Conservation (phyloP, 2,797 vertebrate species). For the Diplodus puntazzo region DNA sequence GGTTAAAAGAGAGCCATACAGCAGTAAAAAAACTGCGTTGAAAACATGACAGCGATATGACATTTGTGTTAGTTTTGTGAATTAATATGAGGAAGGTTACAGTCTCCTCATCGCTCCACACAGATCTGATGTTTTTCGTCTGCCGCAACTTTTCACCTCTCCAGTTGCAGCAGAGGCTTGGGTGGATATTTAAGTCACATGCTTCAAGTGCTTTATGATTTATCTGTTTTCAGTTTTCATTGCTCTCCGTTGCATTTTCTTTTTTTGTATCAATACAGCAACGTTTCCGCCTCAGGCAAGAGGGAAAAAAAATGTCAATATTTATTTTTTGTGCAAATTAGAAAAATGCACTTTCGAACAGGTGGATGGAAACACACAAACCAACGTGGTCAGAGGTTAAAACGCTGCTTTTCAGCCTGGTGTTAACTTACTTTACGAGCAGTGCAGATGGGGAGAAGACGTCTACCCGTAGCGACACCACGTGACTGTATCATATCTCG, state of each 20-base stretch:
- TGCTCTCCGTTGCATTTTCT: background rate
- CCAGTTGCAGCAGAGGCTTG: background rate
- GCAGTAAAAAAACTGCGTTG: background rate
- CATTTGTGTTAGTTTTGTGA: background rate
- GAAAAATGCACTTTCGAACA: background rate
- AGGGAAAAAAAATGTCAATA: no score
- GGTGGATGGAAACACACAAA: constrained; percentile 2
- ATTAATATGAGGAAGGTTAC: background rate
- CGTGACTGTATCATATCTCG: constrained; percentile 34
- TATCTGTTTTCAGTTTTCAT: background rate
- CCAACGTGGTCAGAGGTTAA: background rate
- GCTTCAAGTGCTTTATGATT: background rate
- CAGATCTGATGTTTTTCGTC: background rate
- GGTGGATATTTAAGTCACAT: background rate
- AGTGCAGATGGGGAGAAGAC: constrained; percentile 22
- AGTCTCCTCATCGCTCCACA: background rate
- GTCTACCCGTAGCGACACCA: constrained; percentile 35
- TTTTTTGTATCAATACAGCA: background rate
- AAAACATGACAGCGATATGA: background rate
- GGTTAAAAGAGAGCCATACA: background rate
- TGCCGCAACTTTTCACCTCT: background rate
- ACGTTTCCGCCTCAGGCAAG: background rate
- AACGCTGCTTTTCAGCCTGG: constrained; percentile 22
- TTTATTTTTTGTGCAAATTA: background rate
- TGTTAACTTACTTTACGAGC: constrained; percentile 32